Evolutionary conservation across 2,797 vertebrate genomes (phyloP).

Genomic region (Oryzias dopingdopingensis): DNA sequence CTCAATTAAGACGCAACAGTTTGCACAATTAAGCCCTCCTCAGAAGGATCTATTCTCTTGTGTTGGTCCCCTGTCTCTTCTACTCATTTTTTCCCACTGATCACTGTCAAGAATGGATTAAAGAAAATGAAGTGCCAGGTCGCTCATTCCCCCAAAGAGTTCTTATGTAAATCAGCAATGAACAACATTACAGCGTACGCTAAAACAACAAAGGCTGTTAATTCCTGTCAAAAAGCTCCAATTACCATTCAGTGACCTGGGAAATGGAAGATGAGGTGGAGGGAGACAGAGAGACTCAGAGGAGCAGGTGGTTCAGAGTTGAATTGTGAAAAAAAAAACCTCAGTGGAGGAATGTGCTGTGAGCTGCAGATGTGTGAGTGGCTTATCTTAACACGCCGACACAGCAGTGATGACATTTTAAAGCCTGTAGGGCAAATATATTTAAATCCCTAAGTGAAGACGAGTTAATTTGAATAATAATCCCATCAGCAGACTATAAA

Average conservation of each 20-base stretch:
- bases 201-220: slow-evolving; percentile 40
- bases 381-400: slow-evolving; percentile 1
- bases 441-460: too few species aligned
- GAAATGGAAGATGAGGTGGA: slow-evolving; percentile 4
- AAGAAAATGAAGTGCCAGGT: slow-evolving; percentile 35
- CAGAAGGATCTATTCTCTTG: not conserved
- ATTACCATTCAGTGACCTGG: slow-evolving; percentile 57
- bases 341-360: slow-evolving; percentile 6
- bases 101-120: slow-evolving; percentile 40
- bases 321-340: slow-evolving; percentile 14
- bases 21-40: slow-evolving; percentile 1
- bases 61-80: slow-evolving; percentile 15
- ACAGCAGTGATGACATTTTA: not conserved
- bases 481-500: too few species aligned
- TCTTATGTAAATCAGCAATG: slow-evolving; percentile 54
- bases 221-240: slow-evolving; percentile 50
- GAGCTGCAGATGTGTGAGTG: slow-evolving; percentile 7
- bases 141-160: slow-evolving; percentile 16
- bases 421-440: not conserved
- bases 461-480: too few species aligned
- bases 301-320: slow-evolving; percentile 22
- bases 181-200: slow-evolving; percentile 36
- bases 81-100: slow-evolving; percentile 30
- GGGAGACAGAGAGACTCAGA: not conserved
- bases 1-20: not conserved